Evolutionary conservation across 2,797 vertebrate genomes (phyloP).

Genomic region (Lacerta agilis): DNA sequence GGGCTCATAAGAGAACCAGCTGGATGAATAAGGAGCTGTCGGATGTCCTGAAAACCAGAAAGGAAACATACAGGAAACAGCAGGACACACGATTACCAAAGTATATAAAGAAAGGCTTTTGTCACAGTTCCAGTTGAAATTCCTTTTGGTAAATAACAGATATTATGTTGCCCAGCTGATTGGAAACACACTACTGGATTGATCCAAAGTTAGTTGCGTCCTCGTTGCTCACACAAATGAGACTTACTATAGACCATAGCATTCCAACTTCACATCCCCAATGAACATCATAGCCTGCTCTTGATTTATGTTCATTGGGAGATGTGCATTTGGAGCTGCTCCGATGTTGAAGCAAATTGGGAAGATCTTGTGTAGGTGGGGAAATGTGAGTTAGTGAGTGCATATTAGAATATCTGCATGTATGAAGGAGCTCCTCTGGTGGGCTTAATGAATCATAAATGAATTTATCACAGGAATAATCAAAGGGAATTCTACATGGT

Average conservation of each 20-base stretch:
- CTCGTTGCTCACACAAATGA: neutral
- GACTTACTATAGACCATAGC: neutral
- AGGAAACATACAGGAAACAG: conserved; percentile 35
- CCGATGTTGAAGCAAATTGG: neutral
- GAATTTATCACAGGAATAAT: neutral
- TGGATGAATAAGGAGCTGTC: conserved; percentile 41
- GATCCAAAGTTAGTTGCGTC: neutral
- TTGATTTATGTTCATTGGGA: too few species aligned
- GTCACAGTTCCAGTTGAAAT: neutral
- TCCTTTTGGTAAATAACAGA: neutral
- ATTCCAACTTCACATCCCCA: too few species aligned
- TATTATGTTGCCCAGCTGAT: neutral
- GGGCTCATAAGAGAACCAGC: conserved; percentile 21
- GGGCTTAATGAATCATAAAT: neutral
- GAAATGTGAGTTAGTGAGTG: neutral
- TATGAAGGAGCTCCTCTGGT: neutral
- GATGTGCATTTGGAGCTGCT: neutral
- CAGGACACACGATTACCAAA: conserved; percentile 17
- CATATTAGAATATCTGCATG: neutral
- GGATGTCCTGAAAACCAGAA: conserved; percentile 39
- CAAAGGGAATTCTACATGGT: neutral
- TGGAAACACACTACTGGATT: neutral
- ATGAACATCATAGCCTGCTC: too few species aligned
- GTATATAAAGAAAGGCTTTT: conserved; percentile 21
- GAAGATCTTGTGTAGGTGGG: neutral